Percentiles rank a stretch among this genome's conserved stretches.
phyloP scores from a whole-genome alignment of 2,888 invertebrate species.

The Andrena minutula region DNA sequence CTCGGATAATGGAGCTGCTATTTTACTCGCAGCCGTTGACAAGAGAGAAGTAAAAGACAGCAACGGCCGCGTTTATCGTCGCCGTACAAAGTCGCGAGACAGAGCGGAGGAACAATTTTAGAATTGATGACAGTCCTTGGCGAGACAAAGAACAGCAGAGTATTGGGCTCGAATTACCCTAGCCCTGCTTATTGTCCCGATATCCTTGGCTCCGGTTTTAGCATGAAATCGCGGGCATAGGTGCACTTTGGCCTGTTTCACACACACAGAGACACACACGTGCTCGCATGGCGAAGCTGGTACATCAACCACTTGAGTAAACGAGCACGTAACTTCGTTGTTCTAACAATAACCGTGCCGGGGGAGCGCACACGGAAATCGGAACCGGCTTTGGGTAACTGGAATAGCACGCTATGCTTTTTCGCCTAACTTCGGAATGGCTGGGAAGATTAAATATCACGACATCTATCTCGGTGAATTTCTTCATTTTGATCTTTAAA shows the following conservation, averaged over 20 bases:
- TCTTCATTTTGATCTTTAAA: neutral
- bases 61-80: neutral
- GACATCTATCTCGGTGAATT: neutral
- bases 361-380: conserved; percentile 47
- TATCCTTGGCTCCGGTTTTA: conserved; percentile 76
- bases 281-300: conserved; percentile 29
- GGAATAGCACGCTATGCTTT: conserved; percentile 14
- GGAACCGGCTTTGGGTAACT: conserved; percentile 31
- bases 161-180: conserved; percentile 66
- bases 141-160: conserved; percentile 43
- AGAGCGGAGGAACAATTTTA: conserved; percentile 56
- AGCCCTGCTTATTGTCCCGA: conserved; percentile 66
- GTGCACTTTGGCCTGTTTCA: conserved; percentile 64
- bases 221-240: conserved; percentile 61
- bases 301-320: conserved; percentile 58
- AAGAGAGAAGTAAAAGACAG: neutral
- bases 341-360: conserved; percentile 57
- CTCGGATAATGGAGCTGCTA: too few species aligned
- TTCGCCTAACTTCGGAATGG: neutral
- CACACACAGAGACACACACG: conserved; percentile 32
- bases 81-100: conserved; percentile 13
- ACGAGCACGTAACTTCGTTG: conserved; percentile 58
- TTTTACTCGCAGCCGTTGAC: neutral
- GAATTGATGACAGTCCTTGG: conserved; percentile 48
- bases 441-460: neutral